A percentile compares a stretch with the other conserved stretches of the same genome.
Evolutionary conservation across 2,888 invertebrate species (phyloP).

Genomic region (Tenthredo scrophulariae): DNA sequence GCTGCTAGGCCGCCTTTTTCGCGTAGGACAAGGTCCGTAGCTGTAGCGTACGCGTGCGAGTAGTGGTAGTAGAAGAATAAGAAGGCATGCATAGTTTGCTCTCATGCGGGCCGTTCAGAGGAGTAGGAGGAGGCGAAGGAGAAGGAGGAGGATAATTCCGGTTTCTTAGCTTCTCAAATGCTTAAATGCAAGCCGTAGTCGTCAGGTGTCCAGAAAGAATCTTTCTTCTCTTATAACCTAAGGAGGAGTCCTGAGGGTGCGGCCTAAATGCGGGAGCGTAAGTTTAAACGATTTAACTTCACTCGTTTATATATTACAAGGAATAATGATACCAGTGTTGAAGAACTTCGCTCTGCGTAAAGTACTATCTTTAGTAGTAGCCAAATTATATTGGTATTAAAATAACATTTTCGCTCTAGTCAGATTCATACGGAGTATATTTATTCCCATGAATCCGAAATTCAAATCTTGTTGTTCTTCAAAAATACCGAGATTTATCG

Average conservation of each 20-base stretch:
- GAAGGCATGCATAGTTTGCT: slow-evolving; percentile 23
- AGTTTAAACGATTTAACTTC: slow-evolving; percentile 11
- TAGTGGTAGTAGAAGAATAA: slow-evolving; percentile 1
- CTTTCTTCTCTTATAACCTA: not conserved
- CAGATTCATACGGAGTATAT: not conserved
- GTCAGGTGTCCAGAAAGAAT: slow-evolving; percentile 27
- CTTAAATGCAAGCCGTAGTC: slow-evolving; percentile 25
- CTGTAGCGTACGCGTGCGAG: not conserved
- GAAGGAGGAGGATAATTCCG: slow-evolving; percentile 35
- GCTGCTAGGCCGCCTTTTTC: slow-evolving; percentile 24
- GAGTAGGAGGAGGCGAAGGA: slow-evolving; percentile 11
- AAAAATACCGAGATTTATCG: not conserved
- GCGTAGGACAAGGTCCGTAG: slow-evolving; percentile 51
- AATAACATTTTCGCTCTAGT: not conserved
- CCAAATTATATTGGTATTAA: not conserved
- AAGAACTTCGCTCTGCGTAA: not conserved
- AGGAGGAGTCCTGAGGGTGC: slow-evolving; percentile 23
- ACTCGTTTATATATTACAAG: not conserved
- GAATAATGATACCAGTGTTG: not conserved
- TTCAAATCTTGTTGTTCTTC: not conserved
- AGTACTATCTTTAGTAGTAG: not conserved
- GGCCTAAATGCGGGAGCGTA: slow-evolving; percentile 46
- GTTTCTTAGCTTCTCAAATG: slow-evolving; percentile 42
- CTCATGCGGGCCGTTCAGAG: slow-evolving; percentile 25
- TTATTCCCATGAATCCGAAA: not conserved